A percentile compares a stretch with the other conserved stretches of the same genome.
Evolutionary conservation across 1,140 invertebrate species (phyloP).

Genomic region (Camponotus floridanus): DNA sequence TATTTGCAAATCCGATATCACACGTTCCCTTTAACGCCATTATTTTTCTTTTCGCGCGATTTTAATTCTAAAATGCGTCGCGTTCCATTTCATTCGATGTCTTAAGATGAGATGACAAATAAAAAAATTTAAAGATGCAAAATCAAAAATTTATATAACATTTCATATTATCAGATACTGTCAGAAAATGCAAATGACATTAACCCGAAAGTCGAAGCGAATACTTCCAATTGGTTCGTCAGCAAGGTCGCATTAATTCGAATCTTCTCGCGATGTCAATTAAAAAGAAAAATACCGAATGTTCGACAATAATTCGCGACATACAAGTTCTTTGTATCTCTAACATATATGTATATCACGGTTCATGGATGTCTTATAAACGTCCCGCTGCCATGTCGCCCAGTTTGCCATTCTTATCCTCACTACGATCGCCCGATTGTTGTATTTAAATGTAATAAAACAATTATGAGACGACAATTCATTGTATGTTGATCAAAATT

Average conservation of each 20-base stretch:
- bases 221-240: slow-evolving; percentile 8
- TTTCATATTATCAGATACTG: background rate
- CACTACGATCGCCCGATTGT: slow-evolving; percentile 7
- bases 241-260: slow-evolving; percentile 12
- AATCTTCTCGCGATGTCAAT: slow-evolving; percentile 56
- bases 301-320: slow-evolving; percentile 52
- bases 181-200: background rate
- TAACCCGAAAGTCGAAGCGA: background rate
- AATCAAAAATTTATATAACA: background rate
- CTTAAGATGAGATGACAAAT: background rate
- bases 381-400: slow-evolving; percentile 44
- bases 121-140: background rate
- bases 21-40: background rate
- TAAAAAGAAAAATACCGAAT: slow-evolving; percentile 22
- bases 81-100: background rate
- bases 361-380: slow-evolving; percentile 61
- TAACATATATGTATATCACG: slow-evolving; percentile 43
- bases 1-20: slow-evolving; percentile 81
- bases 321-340: slow-evolving; percentile 39
- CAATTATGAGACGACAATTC: slow-evolving; percentile 29
- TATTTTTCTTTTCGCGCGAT: background rate
- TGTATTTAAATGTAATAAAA: slow-evolving; percentile 51
- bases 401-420: slow-evolving; percentile 28
- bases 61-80: background rate
- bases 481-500: background rate